Evolutionary conservation across 2,888 invertebrate species (phyloP), one percentile per base, ranked within the genome.

Genomic region (Gari tellinella): DNA sequence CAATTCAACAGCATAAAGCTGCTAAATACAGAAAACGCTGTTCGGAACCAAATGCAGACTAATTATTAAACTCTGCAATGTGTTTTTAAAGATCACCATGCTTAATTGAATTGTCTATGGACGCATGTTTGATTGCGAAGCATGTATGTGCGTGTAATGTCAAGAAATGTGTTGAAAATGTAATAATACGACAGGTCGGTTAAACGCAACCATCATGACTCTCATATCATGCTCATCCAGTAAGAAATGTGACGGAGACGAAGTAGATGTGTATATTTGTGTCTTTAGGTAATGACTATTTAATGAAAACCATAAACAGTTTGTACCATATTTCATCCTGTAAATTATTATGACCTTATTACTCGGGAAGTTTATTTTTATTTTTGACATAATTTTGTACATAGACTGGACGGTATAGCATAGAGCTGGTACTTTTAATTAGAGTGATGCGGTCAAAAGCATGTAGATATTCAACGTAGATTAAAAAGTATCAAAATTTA

Each of bases 301-400:
- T 48, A 21, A 48, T 48, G 48, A 48, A 31, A 31, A 45, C 43
- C 17, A 37, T 41, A 41, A 37, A 52, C 21, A 15, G 63, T 73
- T 67, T 68, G 73, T 64, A 68, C 73, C 67, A 73, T 73, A 51
- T 57, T 52, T 66, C 66, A 76, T 76, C 51, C 48, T 74, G 78
- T 78, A 78, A 70, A 74, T 67, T 78, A 74, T 78, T 78, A 70
- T 66, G 64, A 62, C 78, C 78, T 64, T 67, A 70, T 46, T 70
- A 74, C 56, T 66, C 78, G 78, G 78, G 78, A 66, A 78, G 78
- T 78, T 76, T 65, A 58, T 66, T 67, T 72, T 78, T 78, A n/a
- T 66, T 66, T 69, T 69, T 73, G 77, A 69, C 46, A 61, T 37
- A 51, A 49, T 65, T 49, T 25, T 66, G 56, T 70, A 62, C 57